phyloP scores from a whole-genome alignment of 2,797 vertebrate genomes.

The Prionace glauca region DNA sequence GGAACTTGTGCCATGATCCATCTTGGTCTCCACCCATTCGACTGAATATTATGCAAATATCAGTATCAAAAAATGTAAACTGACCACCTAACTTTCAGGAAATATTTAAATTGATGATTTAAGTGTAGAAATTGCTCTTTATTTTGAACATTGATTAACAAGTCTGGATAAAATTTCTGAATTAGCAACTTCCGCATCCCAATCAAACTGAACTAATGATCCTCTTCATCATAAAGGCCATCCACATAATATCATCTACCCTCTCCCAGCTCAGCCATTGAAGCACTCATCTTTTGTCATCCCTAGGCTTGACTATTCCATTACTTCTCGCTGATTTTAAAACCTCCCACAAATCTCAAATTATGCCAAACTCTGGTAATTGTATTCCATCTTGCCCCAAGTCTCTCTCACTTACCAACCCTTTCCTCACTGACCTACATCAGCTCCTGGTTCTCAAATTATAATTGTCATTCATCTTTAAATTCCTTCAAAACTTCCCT shows the following conservation, averaged over 20 bases:
- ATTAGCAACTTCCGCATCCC: background rate
- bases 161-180: background rate
- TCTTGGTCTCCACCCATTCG: no score
- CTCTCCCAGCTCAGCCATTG: background rate
- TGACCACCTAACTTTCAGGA: background rate
- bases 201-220: background rate
- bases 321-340: background rate
- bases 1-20: no score
- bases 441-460: background rate
- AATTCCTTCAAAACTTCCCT: background rate
- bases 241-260: background rate
- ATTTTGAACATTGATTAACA: background rate
- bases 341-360: background rate
- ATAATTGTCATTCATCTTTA: background rate
- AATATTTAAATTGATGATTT: background rate
- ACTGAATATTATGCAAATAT: background rate
- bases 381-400: background rate
- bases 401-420: background rate
- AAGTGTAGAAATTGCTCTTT: background rate
- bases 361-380: background rate
- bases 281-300: background rate
- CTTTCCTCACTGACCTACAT: background rate
- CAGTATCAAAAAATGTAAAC: background rate
- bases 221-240: background rate
- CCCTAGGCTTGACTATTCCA: background rate